A percentile compares a stretch with the other conserved stretches of the same genome.
Evolutionary conservation across 2,797 vertebrate species (phyloP).

Genomic region (Catostomus latipinnis): DNA sequence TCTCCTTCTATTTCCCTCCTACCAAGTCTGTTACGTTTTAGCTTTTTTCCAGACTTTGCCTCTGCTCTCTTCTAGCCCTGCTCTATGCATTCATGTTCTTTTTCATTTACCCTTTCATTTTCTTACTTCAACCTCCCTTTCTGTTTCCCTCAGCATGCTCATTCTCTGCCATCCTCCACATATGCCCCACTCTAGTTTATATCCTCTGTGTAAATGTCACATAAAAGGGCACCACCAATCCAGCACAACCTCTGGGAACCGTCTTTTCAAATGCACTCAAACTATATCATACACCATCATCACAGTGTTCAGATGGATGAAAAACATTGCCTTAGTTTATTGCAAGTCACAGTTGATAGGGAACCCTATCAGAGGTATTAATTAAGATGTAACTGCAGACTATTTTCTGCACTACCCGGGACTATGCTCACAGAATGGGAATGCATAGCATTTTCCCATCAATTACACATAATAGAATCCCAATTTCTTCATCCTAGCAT

Average conservation of each 20-base stretch:
- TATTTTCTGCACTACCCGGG: background rate
- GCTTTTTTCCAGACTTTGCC: background rate
- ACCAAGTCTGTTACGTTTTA: slow-evolving; percentile 5
- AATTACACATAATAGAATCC: background rate
- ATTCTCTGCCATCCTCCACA: slow-evolving; percentile 36
- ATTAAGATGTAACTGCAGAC: slow-evolving; percentile 22
- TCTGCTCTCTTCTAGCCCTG: background rate
- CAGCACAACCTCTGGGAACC: slow-evolving; percentile 47
- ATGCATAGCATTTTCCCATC: background rate
- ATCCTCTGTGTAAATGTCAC: slow-evolving; percentile 64
- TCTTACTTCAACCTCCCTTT: slow-evolving; percentile 21
- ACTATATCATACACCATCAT: slow-evolving; percentile 37
- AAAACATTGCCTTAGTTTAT: background rate
- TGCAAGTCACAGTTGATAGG: background rate
- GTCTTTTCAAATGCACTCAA: slow-evolving; percentile 43
- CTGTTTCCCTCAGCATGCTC: slow-evolving; percentile 39
- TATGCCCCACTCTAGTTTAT: slow-evolving; percentile 44
- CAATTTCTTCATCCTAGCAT: background rate
- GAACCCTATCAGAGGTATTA: slow-evolving; percentile 9
- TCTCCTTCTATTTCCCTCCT: background rate
- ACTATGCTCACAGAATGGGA: slow-evolving; percentile 1
- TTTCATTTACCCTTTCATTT: slow-evolving; percentile 26
- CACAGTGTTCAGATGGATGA: slow-evolving; percentile 21
- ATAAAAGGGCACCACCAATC: slow-evolving; percentile 56
- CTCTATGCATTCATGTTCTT: slow-evolving; percentile 17